Evolutionary conservation across 2,797 vertebrate species (phyloP).

Genomic region (Taenioides sp.): DNA sequence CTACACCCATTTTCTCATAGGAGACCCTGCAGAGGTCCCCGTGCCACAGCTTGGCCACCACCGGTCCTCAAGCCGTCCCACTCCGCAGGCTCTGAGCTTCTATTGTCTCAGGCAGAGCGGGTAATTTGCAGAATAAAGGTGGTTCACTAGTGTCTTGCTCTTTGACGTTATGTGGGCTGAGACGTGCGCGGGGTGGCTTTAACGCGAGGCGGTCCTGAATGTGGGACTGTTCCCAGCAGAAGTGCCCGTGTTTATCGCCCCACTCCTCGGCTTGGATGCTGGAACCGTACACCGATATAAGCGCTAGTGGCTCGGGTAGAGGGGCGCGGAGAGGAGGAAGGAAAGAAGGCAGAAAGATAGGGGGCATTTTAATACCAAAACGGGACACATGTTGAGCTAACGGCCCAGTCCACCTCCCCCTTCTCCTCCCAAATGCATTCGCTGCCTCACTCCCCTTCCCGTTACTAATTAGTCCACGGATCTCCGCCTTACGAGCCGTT

Average conservation of each 20-base stretch:
- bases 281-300: constrained; percentile 38
- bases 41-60: constrained; percentile 52
- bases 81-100: constrained; percentile 60
- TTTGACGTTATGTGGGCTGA: constrained; percentile 28
- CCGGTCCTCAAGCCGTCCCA: constrained; percentile 53
- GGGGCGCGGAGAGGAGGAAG: constrained; percentile 36
- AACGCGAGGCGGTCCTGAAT: constrained; percentile 9
- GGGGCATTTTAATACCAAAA: constrained; percentile 69
- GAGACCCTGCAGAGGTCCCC: constrained; percentile 46
- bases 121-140: constrained; percentile 67
- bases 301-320: constrained; percentile 32
- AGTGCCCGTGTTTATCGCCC: constrained; percentile 11
- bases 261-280: constrained; percentile 53
- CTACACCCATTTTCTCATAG: neutral
- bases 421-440: constrained; percentile 55
- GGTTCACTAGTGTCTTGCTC: constrained; percentile 15
- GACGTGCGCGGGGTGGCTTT: neutral
- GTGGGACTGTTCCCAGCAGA: constrained; percentile 8
- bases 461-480: constrained; percentile 49
- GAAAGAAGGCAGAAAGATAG: constrained; percentile 28
- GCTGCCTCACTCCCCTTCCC: constrained; percentile 54
- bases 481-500: constrained; percentile 31
- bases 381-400: constrained; percentile 82
- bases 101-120: constrained; percentile 62
- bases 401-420: constrained; percentile 57